A percentile compares a stretch with the other conserved stretches of the same genome.
These are phyloP conservation scores for Lepilemur septentrionalis DNA, from an alignment of 2,797 vertebrate genomes.

Conservation along the genomic window DNA sequence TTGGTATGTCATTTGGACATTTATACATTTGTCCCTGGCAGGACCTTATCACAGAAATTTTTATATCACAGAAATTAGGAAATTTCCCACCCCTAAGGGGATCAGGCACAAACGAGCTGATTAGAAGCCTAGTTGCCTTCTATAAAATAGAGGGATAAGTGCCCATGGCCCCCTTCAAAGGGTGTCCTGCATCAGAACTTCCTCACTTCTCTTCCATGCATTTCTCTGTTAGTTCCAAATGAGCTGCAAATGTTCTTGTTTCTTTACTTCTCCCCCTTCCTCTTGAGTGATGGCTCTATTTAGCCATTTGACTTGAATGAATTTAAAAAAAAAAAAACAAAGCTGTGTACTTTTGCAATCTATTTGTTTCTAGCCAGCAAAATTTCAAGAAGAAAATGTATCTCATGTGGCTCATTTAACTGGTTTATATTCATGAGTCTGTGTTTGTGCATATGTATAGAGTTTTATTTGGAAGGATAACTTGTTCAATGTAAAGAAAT, in stretches of 20 bases:
- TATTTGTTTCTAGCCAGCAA: neutral
- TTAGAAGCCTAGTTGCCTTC: neutral
- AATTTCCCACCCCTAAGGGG: accelerated
- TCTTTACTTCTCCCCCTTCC: neutral
- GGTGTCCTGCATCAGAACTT: neutral
- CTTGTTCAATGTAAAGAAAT: neutral
- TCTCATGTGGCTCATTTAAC: neutral
- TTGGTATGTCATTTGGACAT: neutral
- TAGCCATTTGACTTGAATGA: neutral
- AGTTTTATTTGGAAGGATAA: neutral
- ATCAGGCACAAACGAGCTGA: neutral
- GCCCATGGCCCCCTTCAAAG: neutral
- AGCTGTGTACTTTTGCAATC: neutral
- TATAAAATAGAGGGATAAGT: neutral
- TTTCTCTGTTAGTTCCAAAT: neutral
- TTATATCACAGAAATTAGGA: neutral
- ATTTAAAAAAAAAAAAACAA: neutral
- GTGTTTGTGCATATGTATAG: neutral
- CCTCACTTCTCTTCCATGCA: neutral
- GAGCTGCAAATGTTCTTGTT: neutral
- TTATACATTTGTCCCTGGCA: neutral
- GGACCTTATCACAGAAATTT: neutral
- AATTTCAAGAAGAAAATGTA: neutral
- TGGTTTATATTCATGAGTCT: neutral
- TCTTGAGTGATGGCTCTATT: neutral